Evolutionary conservation across 2,888 invertebrate genomes (phyloP), one percentile per base, ranked within the genome.

Genomic region (Pachymerium ferrugineum): DNA sequence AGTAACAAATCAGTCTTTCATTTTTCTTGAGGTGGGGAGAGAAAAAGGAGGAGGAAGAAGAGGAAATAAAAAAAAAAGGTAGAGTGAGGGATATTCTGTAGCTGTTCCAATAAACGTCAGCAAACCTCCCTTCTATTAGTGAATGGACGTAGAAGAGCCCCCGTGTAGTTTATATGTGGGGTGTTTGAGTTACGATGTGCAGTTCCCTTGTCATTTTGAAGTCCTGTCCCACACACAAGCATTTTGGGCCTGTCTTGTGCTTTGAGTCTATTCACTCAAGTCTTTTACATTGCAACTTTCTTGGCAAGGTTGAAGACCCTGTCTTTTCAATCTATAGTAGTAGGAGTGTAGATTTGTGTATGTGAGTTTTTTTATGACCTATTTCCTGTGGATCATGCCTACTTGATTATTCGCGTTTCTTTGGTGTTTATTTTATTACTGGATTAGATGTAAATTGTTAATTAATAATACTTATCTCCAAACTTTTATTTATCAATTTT

Each of bases 1-100:
- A 28, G 67, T 67, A 67, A 67, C 67, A 67, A 67, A 67, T 67
- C 67, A 67, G 25, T 22, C 67, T 67, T 67, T 67, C 67, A 67
- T 28, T 67, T 28, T 25, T 25, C 16, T 22, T 2, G 22, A 12
- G 62, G 54, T 16, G 67, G 28, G 67, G 28, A 1, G 28, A 22
- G 67, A 62, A 62, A 62, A 62, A 62, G 3, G 5, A 62, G 14
- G 6, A 19, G 28, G 62, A 62, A 62, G 62, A 16, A 19, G 28
- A 22, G 67, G 22, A n/a, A 22, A 28, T 3, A 67, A 25, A 22
- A 67, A 67, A 14, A 35, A 35, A 14, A 35, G 12, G 10, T 10
- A 8, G 10, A 35, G 35, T 12, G 35, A 10, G 35, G 35, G 35
- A 35, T 10, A 35, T 8, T 35, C 10, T 12, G 22, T n/a, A 67